Conservation (phyloP, 1,140 invertebrate species). For the Bombus ignitus region DNA sequence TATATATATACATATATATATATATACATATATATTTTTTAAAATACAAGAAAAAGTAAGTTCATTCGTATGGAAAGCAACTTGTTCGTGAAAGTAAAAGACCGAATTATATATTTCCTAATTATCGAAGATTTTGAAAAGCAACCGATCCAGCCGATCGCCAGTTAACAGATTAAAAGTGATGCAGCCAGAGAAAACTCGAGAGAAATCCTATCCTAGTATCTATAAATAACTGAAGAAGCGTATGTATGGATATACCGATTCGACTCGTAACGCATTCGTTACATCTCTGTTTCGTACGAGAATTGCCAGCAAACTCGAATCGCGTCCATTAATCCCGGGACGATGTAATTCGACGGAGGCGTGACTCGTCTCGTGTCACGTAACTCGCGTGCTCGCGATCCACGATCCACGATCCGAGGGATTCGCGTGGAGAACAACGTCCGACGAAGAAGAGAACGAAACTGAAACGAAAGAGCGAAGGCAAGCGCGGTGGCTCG, state of each 20-base stretch:
- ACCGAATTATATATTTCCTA: conserved; percentile 3
- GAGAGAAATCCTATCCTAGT: not conserved
- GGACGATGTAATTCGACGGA: not conserved
- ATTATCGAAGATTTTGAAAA: not conserved
- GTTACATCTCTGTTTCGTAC: not conserved
- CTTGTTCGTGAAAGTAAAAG: not conserved
- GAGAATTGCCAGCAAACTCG: not conserved
- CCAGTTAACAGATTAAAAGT: conserved; percentile 21
- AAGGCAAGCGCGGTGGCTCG: conserved; percentile 39
- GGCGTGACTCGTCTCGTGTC: not conserved
- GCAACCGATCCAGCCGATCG: not conserved
- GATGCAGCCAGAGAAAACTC: not conserved
- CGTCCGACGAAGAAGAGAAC: not conserved
- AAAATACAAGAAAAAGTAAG: not conserved
- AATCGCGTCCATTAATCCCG: not conserved
- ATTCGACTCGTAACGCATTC: not conserved
- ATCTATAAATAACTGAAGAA: not conserved
- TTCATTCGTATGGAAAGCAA: not conserved
- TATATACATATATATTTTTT: not conserved
- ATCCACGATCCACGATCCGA: no score
- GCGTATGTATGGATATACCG: no score
- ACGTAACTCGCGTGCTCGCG: not conserved
- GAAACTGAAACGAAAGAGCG: not conserved
- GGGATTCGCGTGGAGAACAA: not conserved
- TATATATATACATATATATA: not conserved